phyloP scores from a whole-genome alignment of 2,113 vertebrate genomes.

The Talpa occidentalis region DNA sequence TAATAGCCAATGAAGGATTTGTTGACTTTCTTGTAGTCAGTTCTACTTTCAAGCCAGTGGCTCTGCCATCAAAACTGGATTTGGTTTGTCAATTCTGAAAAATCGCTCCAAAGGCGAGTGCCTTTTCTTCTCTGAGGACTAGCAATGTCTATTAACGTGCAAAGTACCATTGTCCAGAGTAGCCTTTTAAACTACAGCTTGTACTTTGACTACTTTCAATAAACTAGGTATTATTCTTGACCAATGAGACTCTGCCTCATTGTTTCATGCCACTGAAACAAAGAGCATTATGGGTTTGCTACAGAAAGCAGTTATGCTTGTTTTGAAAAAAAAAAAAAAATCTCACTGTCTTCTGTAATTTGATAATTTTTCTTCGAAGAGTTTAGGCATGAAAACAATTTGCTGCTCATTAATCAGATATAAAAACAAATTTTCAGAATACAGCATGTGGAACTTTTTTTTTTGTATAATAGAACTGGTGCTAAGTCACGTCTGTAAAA shows the following conservation, averaged over 20 bases:
- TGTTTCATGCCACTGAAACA: conserved; percentile 73
- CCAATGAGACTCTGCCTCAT: conserved; percentile 31
- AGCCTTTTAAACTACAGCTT: conserved; percentile 77
- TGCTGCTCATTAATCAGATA: conserved; percentile 44
- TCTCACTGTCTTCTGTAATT: conserved; percentile 63
- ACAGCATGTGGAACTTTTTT: conserved; percentile 52
- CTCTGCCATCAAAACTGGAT: conserved; percentile 58
- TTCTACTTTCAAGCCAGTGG: conserved; percentile 46
- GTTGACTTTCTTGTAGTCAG: conserved; percentile 57
- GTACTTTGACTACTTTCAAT: conserved; percentile 54
- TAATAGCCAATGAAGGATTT: conserved; percentile 38
- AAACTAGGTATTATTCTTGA: conserved; percentile 55
- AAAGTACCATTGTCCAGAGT: conserved; percentile 73
- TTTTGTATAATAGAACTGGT: conserved; percentile 59
- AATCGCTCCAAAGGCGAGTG: conserved; percentile 69
- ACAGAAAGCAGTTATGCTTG: conserved; percentile 58
- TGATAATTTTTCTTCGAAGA: conserved; percentile 67
- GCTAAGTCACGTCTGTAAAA: conserved; percentile 69
- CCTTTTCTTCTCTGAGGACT: conserved; percentile 76
- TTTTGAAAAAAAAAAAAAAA: conserved; percentile 38
- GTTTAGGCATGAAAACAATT: conserved; percentile 69
- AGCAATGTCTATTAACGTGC: conserved; percentile 73
- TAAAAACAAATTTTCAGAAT: conserved; percentile 46
- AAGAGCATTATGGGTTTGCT: conserved; percentile 54
- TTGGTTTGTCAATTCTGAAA: conserved; percentile 69